Evolutionary conservation across 2,113 vertebrate genomes (phyloP).

Genomic region (Neolamprologus tretocephalus): DNA sequence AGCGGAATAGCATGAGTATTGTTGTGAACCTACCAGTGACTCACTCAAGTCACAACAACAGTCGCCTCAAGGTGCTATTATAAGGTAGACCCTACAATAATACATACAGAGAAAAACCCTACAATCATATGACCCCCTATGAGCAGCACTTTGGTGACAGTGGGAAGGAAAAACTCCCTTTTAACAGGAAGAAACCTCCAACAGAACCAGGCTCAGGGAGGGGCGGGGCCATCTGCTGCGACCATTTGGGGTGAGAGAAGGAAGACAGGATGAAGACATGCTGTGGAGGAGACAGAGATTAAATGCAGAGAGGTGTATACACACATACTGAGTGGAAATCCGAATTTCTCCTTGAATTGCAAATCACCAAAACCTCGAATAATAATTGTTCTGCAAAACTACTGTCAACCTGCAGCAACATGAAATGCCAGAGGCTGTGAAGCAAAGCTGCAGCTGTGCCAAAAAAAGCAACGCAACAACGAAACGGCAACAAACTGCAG

Average conservation of each 20-base stretch:
- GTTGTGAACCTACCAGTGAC: neutral
- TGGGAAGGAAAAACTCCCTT: neutral
- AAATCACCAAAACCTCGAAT: neutral
- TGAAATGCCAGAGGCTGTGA: accelerated
- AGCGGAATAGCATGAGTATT: neutral
- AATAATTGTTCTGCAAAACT: neutral
- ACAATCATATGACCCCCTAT: neutral
- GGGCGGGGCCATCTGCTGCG: neutral
- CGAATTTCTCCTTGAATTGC: accelerated
- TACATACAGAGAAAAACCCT: neutral
- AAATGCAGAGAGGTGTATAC: neutral
- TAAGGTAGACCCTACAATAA: neutral
- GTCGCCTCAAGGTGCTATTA: neutral
- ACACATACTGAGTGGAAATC: neutral
- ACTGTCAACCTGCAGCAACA: neutral
- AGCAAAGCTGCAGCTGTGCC: neutral
- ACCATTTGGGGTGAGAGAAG: accelerated
- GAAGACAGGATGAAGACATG: accelerated
- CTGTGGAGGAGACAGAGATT: neutral
- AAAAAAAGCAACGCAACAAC: neutral
- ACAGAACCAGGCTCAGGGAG: neutral
- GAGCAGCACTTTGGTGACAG: accelerated
- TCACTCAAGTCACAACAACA: neutral
- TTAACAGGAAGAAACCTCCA: neutral
- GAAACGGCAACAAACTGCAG: accelerated